Base-by-base conservation (phyloP, 1,140 invertebrate species). In the Oedothorax gibbosus region DNA sequence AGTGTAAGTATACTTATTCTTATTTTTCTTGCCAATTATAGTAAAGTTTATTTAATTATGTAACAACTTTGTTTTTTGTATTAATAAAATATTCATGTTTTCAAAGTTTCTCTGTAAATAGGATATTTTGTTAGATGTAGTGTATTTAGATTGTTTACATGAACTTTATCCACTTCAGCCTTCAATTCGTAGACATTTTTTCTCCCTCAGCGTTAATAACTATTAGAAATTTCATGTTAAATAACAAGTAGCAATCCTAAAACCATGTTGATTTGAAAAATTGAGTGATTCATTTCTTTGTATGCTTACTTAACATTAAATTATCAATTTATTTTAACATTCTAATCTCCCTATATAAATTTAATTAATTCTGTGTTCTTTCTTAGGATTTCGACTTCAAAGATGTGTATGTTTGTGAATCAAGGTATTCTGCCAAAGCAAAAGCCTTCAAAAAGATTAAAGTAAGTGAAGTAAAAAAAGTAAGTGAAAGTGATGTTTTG, bases 351-450 rank as follows among this genome's bases (percentile, higher is more conserved):
- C 18, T 54, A 12, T 10, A 15, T 2, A n/a, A 65, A 66, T 65
- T 73, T 10, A 20, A 50, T 81, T 79, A 54, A 60, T n/a, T 80
- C 62, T 49, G 18, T 75, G 54, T 60, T 79, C 82, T 87, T 50
- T 81, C 69, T 15, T 85, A 90, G 91, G 94, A 93, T 88, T 96
- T 97, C 89, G 92, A 93, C 1, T 96, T 98, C 83, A 97, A 97
- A 89, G 98, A 99, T 91, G 95, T 99, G 0, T 99, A 96, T 89
- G 97, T 99, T 0, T 99, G 98, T 89, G 98, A 99, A 91, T 98
- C 96, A 15, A 92, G 97, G 12, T 99, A 99, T 90, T 96, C 94
- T 85, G 94, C 95, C 0, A 94, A 94, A 88, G 93, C 93, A 21
- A 93, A 96, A 86, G 93, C 94, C 86, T 99, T 99, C 89, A 98